Evolutionary conservation across 2,888 invertebrate species (phyloP).

Genomic region (Chironomus tentans): DNA sequence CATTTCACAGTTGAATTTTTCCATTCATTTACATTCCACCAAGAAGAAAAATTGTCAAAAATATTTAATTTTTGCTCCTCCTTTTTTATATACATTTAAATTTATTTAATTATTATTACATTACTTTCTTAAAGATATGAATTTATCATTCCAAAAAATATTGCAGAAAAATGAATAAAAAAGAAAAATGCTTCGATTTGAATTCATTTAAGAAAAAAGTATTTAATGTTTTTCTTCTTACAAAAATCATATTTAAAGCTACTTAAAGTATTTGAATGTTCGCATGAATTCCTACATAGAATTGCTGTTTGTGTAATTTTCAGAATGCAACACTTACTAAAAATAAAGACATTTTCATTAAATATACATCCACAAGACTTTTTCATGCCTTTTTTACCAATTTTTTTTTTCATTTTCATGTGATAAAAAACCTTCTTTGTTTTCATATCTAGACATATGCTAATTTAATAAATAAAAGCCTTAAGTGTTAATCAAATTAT

Average conservation of each 20-base stretch:
- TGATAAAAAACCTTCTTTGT: not conserved
- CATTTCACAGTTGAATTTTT: conserved; percentile 20
- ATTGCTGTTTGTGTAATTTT: not conserved
- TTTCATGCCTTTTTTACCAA: not conserved
- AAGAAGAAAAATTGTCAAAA: conserved; percentile 6
- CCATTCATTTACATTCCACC: conserved; percentile 25
- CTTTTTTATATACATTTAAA: conserved; percentile 23
- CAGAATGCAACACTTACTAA: not conserved
- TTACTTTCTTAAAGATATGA: conserved; percentile 2
- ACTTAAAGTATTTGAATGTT: not conserved
- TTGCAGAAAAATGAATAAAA: conserved; percentile 22
- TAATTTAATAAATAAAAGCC: not conserved
- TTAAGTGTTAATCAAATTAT: too few species aligned
- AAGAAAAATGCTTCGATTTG: conserved; percentile 24
- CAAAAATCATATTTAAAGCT: not conserved
- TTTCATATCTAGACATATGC: not conserved
- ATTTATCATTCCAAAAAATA: conserved; percentile 24
- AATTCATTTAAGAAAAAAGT: not conserved
- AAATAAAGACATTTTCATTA: not conserved
- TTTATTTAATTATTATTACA: conserved; percentile 21
- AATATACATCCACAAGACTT: not conserved
- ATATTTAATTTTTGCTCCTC: conserved; percentile 15
- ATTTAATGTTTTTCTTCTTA: conserved; percentile 7
- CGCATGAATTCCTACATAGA: not conserved
- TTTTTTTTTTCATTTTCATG: not conserved